Conservation (phyloP, 2,113 vertebrate genomes). For the Rutilus rutilus region DNA sequence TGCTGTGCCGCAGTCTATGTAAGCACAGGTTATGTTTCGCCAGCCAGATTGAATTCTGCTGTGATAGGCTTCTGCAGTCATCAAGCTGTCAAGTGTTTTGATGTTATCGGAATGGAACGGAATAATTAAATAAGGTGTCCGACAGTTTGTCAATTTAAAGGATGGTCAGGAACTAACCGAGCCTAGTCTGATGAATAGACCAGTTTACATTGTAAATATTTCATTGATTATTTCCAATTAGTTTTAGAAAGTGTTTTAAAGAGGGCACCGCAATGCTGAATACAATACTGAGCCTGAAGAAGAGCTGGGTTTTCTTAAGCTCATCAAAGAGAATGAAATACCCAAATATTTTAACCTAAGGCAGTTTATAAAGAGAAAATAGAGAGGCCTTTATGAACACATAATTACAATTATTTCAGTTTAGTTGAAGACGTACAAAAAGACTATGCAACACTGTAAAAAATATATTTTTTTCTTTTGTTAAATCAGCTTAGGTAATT, state of each 20-base stretch:
- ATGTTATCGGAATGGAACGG: constrained; percentile 38
- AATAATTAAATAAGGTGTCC: constrained; percentile 33
- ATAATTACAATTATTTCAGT: too few relatives aligned
- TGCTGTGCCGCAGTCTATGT: neutral
- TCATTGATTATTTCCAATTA: neutral
- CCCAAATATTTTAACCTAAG: neutral
- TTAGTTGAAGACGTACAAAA: too few relatives aligned
- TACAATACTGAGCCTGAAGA: neutral
- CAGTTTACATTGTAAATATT: neutral
- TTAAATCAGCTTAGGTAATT: too few relatives aligned
- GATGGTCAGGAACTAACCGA: constrained; percentile 26
- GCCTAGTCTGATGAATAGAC: neutral
- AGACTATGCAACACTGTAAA: too few relatives aligned
- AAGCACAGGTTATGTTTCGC: constrained; percentile 47
- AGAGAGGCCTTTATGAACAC: neutral
- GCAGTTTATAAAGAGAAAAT: neutral
- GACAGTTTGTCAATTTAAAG: constrained; percentile 29
- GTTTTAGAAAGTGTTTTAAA: neutral
- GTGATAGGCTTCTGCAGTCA: constrained; percentile 27
- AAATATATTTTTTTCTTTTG: too few relatives aligned
- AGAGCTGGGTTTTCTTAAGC: neutral
- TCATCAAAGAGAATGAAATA: neutral
- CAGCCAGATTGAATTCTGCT: constrained; percentile 52
- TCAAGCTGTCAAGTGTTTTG: constrained; percentile 44
- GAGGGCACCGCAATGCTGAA: neutral